Base-by-base conservation (phyloP, 2,113 vertebrate species). In the Regulus satrapa region DNA sequence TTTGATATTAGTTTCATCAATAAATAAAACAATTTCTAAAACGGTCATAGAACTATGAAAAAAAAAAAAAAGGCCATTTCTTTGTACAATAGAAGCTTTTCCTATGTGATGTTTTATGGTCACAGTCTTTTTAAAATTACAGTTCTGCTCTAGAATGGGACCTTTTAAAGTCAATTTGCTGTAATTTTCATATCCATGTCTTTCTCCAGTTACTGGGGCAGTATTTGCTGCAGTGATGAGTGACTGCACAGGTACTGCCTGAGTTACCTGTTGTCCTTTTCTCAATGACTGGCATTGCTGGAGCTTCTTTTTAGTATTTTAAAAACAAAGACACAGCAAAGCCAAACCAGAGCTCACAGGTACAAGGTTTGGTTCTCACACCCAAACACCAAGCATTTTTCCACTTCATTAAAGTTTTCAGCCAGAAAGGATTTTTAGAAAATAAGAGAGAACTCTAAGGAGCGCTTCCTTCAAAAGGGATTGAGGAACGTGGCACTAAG, bases 321-420 rank as follows among this genome's bases (percentile, higher is more conserved):
- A 49, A 19, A 58, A 52, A 52, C 5, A 71, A 48, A 75, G 52
- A 58, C 38, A 48, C 0, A 0, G 24, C 38, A 7, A n/a, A 87
- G 25, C 36, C 46, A 56, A 80, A 93, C 11, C 55, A 86, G 49
- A 89, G 56, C 49, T 71, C 68, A 31, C 2, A 1, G 43, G 20
- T 6, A 38, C 0, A 0, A 48, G 24, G 9, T 29, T 82, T 55
- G 29, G 21, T 72, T 75, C 69, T 61, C 56, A 66, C 24, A 63
- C 18, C 9, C 18, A 38, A 72, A 41, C 26, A 46, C 8, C 19
- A 63, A 79, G 41, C 13, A 23, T 52, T 73, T 78, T 76, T 38
- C 77, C 28, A 79, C 40, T 79, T 68, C 11, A 43, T 18, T 34
- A 10, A 89, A 77, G 71, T 89, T 95, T 85, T 67, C 29, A 67